Conservation (phyloP, 2,888 invertebrate species). For the Octodonta nipae region DNA sequence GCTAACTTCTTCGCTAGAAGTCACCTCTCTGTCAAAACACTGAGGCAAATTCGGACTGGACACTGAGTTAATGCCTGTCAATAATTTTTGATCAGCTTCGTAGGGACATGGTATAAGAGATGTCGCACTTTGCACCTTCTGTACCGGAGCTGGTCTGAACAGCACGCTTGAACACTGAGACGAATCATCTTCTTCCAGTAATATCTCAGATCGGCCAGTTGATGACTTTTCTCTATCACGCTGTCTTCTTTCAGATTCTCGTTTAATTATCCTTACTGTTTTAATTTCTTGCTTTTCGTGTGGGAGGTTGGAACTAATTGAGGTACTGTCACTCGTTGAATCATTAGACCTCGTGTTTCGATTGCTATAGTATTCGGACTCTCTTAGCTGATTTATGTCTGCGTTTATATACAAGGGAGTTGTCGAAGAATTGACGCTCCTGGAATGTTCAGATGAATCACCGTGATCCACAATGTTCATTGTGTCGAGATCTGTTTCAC, state of each 20-base stretch:
- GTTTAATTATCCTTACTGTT: slow-evolving; percentile 84
- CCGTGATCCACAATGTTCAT: slow-evolving; percentile 63
- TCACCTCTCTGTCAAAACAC: slow-evolving; percentile 16
- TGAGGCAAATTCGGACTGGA: slow-evolving; percentile 26
- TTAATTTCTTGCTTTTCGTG: slow-evolving; percentile 81
- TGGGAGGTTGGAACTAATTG: slow-evolving; percentile 24
- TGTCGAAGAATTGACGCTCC: slow-evolving; percentile 26
- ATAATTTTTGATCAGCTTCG: slow-evolving; percentile 10
- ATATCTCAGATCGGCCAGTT: slow-evolving; percentile 30
- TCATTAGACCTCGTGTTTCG: slow-evolving; percentile 44
- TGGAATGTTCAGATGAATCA: slow-evolving; percentile 35
- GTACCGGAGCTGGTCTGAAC: slow-evolving; percentile 22
- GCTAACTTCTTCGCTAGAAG: slow-evolving; percentile 19
- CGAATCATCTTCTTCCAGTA: slow-evolving; percentile 34
- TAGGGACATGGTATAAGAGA: slow-evolving; percentile 17
- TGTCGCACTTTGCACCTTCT: slow-evolving; percentile 10
- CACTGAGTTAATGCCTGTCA: slow-evolving; percentile 15
- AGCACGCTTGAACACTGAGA: slow-evolving; percentile 26
- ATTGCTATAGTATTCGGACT: slow-evolving; percentile 36
- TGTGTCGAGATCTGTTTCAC: slow-evolving; percentile 81
- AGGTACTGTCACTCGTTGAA: slow-evolving; percentile 27
- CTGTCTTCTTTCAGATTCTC: slow-evolving; percentile 77
- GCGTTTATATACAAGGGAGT: slow-evolving; percentile 63
- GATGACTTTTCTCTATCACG: slow-evolving; percentile 58
- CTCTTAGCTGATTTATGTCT: slow-evolving; percentile 24